A percentile compares a stretch with the other conserved stretches of the same genome.
Conservation (phyloP, 1,140 invertebrate genomes). For the Uloborus diversus region DNA sequence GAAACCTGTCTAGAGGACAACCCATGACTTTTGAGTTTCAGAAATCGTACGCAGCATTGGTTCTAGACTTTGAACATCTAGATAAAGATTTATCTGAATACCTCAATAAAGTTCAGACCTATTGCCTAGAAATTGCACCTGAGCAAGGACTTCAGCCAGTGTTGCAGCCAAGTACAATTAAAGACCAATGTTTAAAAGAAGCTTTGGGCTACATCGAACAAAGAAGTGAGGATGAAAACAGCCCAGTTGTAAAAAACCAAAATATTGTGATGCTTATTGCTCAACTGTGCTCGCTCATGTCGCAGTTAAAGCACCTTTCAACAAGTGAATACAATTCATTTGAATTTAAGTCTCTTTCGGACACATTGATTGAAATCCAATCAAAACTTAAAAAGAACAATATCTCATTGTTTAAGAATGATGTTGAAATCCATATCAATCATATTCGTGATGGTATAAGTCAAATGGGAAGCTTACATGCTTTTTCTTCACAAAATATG, state of each 20-base stretch:
- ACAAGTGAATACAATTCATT: slow-evolving; percentile 90
- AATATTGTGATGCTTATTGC: slow-evolving; percentile 79
- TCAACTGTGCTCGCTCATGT: slow-evolving; percentile 87
- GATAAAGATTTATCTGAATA: slow-evolving; percentile 88
- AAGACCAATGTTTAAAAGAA: slow-evolving; percentile 86
- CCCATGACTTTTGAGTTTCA: slow-evolving; percentile 85
- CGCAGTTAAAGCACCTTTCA: slow-evolving; percentile 88
- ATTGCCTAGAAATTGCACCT: slow-evolving; percentile 84
- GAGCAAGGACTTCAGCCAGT: slow-evolving; percentile 87
- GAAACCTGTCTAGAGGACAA: slow-evolving; percentile 74
- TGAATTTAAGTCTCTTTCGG: slow-evolving; percentile 91
- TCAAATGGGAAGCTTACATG: slow-evolving; percentile 70
- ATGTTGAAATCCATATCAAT: slow-evolving; percentile 90
- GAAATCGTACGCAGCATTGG: slow-evolving; percentile 84
- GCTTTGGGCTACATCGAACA: slow-evolving; percentile 81
- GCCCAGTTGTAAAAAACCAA: slow-evolving; percentile 64
- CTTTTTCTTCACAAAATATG: slow-evolving; percentile 56
- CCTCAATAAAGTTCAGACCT: slow-evolving; percentile 82
- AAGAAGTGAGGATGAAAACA: slow-evolving; percentile 70
- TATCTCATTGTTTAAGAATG: slow-evolving; percentile 84
- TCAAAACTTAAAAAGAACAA: slow-evolving; percentile 80
- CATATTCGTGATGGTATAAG: slow-evolving; percentile 87
- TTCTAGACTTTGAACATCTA: slow-evolving; percentile 91
- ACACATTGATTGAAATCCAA: slow-evolving; percentile 89
- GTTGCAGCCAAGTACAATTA: slow-evolving; percentile 84